Evolutionary conservation across 1,140 invertebrate species (phyloP).

Genomic region (Colletes latitarsis): DNA sequence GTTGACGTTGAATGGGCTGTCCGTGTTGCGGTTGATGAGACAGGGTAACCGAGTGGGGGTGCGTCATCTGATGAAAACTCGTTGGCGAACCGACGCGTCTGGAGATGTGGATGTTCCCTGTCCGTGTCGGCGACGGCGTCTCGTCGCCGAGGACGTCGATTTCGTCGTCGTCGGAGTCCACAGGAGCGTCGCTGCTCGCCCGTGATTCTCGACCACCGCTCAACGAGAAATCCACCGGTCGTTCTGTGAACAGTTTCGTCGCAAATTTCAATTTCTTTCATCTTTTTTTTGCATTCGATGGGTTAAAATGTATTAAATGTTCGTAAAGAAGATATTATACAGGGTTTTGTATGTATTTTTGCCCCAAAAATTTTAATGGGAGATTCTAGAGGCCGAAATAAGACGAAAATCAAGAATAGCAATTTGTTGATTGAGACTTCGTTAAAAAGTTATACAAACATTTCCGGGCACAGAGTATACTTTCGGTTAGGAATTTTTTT

Average conservation of each 20-base stretch:
- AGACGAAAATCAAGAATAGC: no score
- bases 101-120: conserved; percentile 54
- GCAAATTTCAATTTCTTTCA: background rate
- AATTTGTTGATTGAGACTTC: no score
- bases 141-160: conserved; percentile 79
- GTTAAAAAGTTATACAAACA: no score
- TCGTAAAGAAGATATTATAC: no score
- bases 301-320: no score
- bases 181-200: conserved; percentile 74
- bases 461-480: no score
- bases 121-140: conserved; percentile 64
- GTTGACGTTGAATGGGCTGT: conserved; percentile 73
- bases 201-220: conserved; percentile 75
- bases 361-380: no score
- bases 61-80: conserved; percentile 62
- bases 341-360: no score
- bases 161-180: conserved; percentile 77
- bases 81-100: conserved; percentile 67
- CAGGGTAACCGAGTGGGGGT: conserved; percentile 56
- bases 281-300: no score
- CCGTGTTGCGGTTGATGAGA: conserved; percentile 70
- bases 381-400: no score
- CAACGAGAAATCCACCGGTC: conserved; percentile 78
- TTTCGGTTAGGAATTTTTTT: no score
- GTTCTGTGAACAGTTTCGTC: conserved; percentile 67